Conservation (phyloP, 2,888 invertebrate genomes). For the Drosophila stalkeri region DNA sequence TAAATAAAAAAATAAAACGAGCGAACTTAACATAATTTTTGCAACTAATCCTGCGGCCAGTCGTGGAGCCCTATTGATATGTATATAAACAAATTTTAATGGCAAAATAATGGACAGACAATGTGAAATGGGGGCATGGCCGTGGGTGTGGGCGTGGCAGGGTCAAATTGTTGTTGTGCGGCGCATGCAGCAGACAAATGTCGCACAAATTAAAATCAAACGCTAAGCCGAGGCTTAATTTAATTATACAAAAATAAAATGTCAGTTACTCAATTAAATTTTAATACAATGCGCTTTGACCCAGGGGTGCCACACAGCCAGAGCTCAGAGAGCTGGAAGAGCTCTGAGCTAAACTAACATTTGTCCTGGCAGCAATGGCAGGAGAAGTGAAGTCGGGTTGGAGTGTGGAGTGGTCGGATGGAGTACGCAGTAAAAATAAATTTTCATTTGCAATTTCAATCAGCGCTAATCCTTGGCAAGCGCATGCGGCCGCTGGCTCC, state of each 20-base stretch:
- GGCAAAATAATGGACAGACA: constrained; percentile 61
- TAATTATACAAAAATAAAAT: constrained; percentile 85
- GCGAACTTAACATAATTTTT: constrained; percentile 74
- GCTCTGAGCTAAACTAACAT: constrained; percentile 71
- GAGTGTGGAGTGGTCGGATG: neutral
- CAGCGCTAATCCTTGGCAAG: constrained; percentile 84
- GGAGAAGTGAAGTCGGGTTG: too few relatives aligned
- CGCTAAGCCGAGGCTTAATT: constrained; percentile 84
- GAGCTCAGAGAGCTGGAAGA: neutral
- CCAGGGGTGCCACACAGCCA: constrained; percentile 18
- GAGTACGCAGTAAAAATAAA: constrained; percentile 81
- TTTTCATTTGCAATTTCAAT: constrained; percentile 85
- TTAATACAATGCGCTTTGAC: constrained; percentile 78
- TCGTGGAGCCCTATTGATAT: constrained; percentile 68
- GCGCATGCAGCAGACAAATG: constrained; percentile 63
- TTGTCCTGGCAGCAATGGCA: constrained; percentile 18
- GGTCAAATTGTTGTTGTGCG: constrained; percentile 50
- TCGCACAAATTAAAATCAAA: constrained; percentile 84
- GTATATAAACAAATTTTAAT: constrained; percentile 77
- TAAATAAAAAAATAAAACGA: constrained; percentile 30
- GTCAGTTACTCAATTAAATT: constrained; percentile 85
- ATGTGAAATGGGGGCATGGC: neutral
- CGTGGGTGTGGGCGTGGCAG: constrained; percentile 13
- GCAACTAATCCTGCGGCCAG: constrained; percentile 72
- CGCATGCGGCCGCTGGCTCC: constrained; percentile 70